These are phyloP conservation scores for Urocyon cinereoargenteus DNA, from an alignment of 2,797 vertebrate species.

Conservation along the genomic window DNA sequence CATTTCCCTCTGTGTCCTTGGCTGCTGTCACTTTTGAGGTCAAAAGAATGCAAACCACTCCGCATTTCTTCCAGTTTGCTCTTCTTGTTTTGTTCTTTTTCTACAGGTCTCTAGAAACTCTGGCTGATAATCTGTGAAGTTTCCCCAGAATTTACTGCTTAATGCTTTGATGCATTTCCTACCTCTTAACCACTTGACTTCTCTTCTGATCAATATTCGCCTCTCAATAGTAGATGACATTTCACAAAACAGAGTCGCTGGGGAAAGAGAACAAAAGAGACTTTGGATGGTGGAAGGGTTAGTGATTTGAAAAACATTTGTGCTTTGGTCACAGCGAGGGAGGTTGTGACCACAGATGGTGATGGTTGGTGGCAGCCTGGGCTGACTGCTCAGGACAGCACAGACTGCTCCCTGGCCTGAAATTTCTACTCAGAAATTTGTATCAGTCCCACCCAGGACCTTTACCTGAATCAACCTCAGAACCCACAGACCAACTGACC, in stretches of 20 bases:
- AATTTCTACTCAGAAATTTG: not conserved
- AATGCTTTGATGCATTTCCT: slow-evolving; percentile 42
- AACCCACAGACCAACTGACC: not conserved
- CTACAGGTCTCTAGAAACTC: not conserved
- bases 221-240: not conserved
- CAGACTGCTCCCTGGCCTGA: not conserved
- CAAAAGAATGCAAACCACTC: not conserved
- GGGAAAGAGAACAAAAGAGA: not conserved
- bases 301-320: not conserved
- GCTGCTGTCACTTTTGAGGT: not conserved
- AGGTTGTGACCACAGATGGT: not conserved
- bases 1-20: not conserved
- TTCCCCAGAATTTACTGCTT: slow-evolving; percentile 27
- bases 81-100: slow-evolving; percentile 21
- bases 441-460: not conserved
- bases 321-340: not conserved
- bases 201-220: not conserved
- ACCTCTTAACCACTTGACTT: not conserved
- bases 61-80: not conserved
- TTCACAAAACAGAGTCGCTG: not conserved
- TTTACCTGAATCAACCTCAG: not conserved
- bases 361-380: not conserved
- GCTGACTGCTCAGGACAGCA: not conserved
- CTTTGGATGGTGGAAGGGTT: not conserved
- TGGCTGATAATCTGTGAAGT: not conserved